Evolutionary conservation across 2,797 vertebrate species (phyloP), one percentile per base, ranked within the genome.

Genomic region (Sorex maritimensis): DNA sequence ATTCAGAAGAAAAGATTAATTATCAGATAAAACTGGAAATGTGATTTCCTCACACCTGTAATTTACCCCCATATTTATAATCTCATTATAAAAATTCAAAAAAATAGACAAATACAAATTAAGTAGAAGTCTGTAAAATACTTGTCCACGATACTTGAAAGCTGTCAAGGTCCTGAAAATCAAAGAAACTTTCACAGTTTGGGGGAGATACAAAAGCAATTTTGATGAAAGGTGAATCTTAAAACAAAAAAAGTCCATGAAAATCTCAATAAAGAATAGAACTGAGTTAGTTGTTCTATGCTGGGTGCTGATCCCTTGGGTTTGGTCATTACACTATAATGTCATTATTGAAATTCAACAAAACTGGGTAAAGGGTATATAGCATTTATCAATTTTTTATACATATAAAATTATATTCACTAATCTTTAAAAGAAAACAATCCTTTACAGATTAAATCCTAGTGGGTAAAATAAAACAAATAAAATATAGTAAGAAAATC

Each of bases 371-470:
- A 86, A 34, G 3, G 21, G 15, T n/a, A 38, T 21, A 61, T 12
- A 5, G 41, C 8, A 73, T 65, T 89, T 89, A 24, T 94, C 13
- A 68, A 0, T 85, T 91, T 77, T 55, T 58, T 80, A 5, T 81
- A 68, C 83, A 82, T 91, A 38, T 78, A 90, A 93, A 88, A 80
- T 81, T 49, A 86, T 58, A 71, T 65, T 58, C 87, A 34, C 14
- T 71, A 55, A 83, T 3, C 46, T 71, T 77, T 34, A 88, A 92
- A 92, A 68, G 61, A 5, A 30, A 46, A 21, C 49, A 38, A 78
- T 91, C 3, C 9, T 44, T 44, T 7, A 91, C n/a, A 87, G 67
- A 79, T 82, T 91, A 87, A 95, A 73, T 91, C 91, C 58, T 94
- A 28, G 58, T 90, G 28, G 49, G 34, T 75, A 52, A 93, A 88